Evolutionary conservation across 1,140 invertebrate genomes (phyloP).

Genomic region (Trissolcus basalis): DNA sequence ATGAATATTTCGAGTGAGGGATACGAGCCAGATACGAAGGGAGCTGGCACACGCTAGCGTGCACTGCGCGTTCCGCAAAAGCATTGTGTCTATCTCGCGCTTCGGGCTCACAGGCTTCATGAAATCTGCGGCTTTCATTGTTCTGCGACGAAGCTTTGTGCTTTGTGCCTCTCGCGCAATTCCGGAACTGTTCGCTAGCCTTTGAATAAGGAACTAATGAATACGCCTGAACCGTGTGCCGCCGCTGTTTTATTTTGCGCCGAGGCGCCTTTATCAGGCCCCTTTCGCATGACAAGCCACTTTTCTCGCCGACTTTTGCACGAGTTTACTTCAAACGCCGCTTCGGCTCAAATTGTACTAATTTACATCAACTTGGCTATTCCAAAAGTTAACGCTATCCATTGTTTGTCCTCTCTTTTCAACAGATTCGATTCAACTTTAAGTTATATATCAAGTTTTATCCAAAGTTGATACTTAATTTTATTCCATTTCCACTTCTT

Average conservation of each 20-base stretch:
- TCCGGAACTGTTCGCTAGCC: slow-evolving; percentile 74
- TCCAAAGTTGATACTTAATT: too few species aligned
- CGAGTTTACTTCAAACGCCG: slow-evolving; percentile 47
- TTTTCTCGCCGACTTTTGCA: slow-evolving; percentile 50
- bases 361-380: slow-evolving; percentile 41
- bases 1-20: slow-evolving; percentile 71
- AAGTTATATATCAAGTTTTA: too few species aligned
- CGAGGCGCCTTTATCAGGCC: slow-evolving; percentile 56
- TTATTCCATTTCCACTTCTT: too few species aligned
- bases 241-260: slow-evolving; percentile 59
- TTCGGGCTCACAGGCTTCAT: slow-evolving; percentile 72
- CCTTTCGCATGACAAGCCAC: slow-evolving; percentile 39
- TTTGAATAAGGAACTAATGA: slow-evolving; percentile 77
- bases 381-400: too few species aligned
- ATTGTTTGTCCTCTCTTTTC: too few species aligned
- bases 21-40: slow-evolving; percentile 46
- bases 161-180: slow-evolving; percentile 71
- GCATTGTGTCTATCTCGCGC: slow-evolving; percentile 72
- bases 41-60: slow-evolving; percentile 59
- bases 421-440: not conserved
- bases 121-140: slow-evolving; percentile 76
- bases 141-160: slow-evolving; percentile 75
- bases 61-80: slow-evolving; percentile 65
- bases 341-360: slow-evolving; percentile 33
- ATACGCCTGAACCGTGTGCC: slow-evolving; percentile 67